Percentiles rank a stretch among this genome's conserved stretches.
Conservation (phyloP, 2,797 vertebrate species). For the Onychomys arenicola region DNA sequence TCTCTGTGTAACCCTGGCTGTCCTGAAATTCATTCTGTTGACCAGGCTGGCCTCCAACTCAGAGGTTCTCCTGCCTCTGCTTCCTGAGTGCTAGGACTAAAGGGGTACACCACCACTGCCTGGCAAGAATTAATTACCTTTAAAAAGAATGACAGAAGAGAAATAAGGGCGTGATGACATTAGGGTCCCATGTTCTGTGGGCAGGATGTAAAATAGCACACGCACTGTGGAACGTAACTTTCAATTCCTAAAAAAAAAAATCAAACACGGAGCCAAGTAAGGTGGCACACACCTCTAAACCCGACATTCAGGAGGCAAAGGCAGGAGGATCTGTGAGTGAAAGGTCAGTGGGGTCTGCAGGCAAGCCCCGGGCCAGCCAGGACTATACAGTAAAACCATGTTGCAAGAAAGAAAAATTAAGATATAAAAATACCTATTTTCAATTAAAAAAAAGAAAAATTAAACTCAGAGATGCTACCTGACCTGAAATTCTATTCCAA, state of each 20-base stretch:
- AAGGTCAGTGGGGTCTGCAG: neutral
- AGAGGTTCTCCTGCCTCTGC: neutral
- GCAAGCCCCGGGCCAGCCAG: neutral
- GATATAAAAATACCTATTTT: neutral
- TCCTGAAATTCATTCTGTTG: neutral
- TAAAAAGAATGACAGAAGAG: neutral
- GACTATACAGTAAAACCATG: neutral
- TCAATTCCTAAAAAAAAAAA: neutral
- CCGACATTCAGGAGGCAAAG: neutral
- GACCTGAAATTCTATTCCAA: neutral
- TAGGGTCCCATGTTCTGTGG: neutral
- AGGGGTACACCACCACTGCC: neutral
- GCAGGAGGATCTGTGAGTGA: neutral
- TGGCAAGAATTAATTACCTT: neutral
- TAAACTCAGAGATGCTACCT: neutral
- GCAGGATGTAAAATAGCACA: neutral
- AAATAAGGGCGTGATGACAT: neutral
- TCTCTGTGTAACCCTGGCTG: neutral
- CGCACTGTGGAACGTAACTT: neutral
- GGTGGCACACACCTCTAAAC: neutral
- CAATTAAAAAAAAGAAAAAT: neutral
- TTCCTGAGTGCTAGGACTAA: neutral
- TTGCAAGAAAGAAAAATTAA: neutral
- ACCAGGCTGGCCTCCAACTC: neutral
- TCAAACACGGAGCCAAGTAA: neutral